phyloP scores from a whole-genome alignment of 1,140 invertebrate species.

The Drosophila carrolli region DNA sequence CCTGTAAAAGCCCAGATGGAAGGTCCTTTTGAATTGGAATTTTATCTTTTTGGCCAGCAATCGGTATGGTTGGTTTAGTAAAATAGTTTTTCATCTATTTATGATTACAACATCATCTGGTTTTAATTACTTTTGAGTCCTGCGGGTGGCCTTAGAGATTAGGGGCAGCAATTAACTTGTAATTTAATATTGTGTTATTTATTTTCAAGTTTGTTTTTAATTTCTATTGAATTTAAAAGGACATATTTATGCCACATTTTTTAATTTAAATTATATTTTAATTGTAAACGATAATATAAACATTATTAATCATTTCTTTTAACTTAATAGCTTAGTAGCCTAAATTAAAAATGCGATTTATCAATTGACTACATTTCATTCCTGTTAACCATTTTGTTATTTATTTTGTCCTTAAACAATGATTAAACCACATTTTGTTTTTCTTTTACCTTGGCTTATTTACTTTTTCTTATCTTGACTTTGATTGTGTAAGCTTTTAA shows the following conservation, averaged over 20 bases:
- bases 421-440: not conserved
- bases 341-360: no score
- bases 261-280: not conserved
- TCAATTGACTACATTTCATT: no score
- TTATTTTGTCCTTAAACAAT: no score
- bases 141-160: conserved; percentile 4
- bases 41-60: conserved; percentile 9
- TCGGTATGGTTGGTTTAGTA: conserved; percentile 21
- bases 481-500: conserved; percentile 23
- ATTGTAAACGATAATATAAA: no score
- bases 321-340: no score
- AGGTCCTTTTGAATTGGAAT: conserved; percentile 6
- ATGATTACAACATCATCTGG: conserved; percentile 55
- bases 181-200: no score
- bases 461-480: conserved; percentile 5
- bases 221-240: no score
- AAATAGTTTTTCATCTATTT: conserved; percentile 62
- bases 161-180: conserved; percentile 4
- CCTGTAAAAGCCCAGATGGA: not conserved
- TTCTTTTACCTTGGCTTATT: not conserved
- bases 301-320: no score
- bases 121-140: conserved; percentile 45
- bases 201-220: no score
- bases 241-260: no score
- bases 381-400: no score